These are phyloP conservation scores for Conistra vaccinii DNA, from an alignment of 2,888 invertebrate species.

Conservation along the genomic window DNA sequence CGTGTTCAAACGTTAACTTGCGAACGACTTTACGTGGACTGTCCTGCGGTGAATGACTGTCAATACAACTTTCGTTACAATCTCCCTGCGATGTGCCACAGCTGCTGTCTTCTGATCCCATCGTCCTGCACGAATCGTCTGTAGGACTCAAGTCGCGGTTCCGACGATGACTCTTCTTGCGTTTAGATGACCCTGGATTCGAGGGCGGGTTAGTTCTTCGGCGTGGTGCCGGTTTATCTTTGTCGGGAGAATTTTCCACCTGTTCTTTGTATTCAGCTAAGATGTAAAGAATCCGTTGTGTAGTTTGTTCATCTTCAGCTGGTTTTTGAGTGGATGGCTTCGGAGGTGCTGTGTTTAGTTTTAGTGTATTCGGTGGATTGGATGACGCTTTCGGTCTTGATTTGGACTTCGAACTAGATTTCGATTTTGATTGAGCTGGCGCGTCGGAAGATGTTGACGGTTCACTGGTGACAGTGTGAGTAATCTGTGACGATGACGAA, in stretches of 20 bases:
- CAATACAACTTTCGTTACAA: conserved; percentile 87
- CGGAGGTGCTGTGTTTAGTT: conserved; percentile 92
- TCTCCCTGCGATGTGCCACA: conserved; percentile 92
- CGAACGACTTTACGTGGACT: conserved; percentile 87
- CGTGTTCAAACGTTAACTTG: conserved; percentile 87
- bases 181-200: conserved; percentile 92
- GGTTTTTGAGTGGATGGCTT: conserved; percentile 92
- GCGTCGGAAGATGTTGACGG: conserved; percentile 72
- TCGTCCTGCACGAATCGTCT: conserved; percentile 93
- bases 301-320: conserved; percentile 95
- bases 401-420: conserved; percentile 85
- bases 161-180: conserved; percentile 93
- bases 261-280: conserved; percentile 95
- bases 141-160: conserved; percentile 91
- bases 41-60: conserved; percentile 91
- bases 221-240: conserved; percentile 95
- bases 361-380: conserved; percentile 90
- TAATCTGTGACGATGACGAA: conserved; percentile 79
- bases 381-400: conserved; percentile 91
- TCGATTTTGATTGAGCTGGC: conserved; percentile 76
- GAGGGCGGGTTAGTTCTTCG: conserved; percentile 94
- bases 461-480: conserved; percentile 80
- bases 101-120: conserved; percentile 95
- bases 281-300: conserved; percentile 95
- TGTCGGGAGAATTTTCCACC: conserved; percentile 95